phyloP scores from a whole-genome alignment of 2,113 vertebrate genomes.

The Vicugna pacos region DNA sequence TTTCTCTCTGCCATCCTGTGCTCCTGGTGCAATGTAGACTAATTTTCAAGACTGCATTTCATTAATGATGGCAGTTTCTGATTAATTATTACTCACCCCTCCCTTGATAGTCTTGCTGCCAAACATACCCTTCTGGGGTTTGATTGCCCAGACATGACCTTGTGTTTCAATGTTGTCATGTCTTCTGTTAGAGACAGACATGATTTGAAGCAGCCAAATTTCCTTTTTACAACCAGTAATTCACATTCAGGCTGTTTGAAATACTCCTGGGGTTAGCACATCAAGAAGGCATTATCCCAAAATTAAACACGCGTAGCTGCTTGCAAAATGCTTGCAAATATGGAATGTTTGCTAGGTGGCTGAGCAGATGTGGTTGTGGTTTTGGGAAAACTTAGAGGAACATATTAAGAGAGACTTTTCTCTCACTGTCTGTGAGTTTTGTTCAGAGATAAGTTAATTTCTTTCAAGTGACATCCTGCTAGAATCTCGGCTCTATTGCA shows the following conservation, averaged over 20 bases:
- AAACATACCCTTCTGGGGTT: neutral
- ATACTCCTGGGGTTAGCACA: slow-evolving; percentile 66
- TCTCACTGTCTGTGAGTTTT: slow-evolving; percentile 16
- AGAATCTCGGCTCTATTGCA: neutral
- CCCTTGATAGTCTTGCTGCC: neutral
- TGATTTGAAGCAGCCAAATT: slow-evolving; percentile 15
- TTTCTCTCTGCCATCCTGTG: neutral
- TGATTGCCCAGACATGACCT: neutral
- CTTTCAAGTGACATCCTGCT: neutral
- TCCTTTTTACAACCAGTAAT: slow-evolving; percentile 53
- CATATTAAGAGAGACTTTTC: slow-evolving; percentile 36
- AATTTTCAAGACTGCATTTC: neutral
- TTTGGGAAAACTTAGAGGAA: slow-evolving; percentile 20
- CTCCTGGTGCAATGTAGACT: neutral
- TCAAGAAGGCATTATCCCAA: slow-evolving; percentile 74
- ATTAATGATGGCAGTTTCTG: neutral
- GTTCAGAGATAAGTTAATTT: slow-evolving; percentile 59
- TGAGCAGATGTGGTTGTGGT: slow-evolving; percentile 56
- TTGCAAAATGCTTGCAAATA: slow-evolving; percentile 71
- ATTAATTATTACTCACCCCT: neutral
- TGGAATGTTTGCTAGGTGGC: slow-evolving; percentile 40
- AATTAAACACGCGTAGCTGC: slow-evolving; percentile 69
- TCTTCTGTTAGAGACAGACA: neutral
- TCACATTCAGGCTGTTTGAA: slow-evolving; percentile 57
- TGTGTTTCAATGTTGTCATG: neutral